Evolutionary conservation across 2,113 vertebrate genomes (phyloP).

Genomic region (Penelope pileata): DNA sequence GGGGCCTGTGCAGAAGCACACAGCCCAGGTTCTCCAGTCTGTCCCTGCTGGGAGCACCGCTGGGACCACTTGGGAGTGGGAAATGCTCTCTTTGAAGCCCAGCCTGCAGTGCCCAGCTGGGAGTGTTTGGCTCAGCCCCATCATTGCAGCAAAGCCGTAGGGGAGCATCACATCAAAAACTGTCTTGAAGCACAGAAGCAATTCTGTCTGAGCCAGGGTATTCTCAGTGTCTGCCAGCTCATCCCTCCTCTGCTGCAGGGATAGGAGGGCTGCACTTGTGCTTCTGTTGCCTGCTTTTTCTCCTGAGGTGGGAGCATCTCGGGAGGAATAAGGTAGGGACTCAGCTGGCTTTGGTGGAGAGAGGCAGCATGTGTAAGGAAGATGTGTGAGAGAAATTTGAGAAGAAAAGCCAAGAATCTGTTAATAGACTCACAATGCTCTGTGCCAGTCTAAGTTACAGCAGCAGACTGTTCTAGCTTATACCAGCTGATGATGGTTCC

Average conservation of each 20-base stretch:
- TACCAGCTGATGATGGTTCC: background rate
- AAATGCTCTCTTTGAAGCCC: background rate
- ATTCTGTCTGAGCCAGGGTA: background rate
- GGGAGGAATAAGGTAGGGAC: background rate
- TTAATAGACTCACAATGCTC: background rate
- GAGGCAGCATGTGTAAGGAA: background rate
- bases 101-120: background rate
- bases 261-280: background rate
- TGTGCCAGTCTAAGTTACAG: background rate
- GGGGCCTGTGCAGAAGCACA: background rate
- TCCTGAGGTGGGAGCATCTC: background rate
- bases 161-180: background rate
- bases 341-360: background rate
- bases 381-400: background rate
- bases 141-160: background rate
- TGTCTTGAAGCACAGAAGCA: background rate
- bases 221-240: background rate
- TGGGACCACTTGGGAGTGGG: background rate
- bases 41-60: background rate
- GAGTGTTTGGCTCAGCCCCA: conserved; percentile 6
- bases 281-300: background rate
- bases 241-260: background rate
- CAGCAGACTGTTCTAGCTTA: background rate
- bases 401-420: background rate
- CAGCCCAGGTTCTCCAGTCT: background rate